phyloP scores from a whole-genome alignment of 2,797 vertebrate species.

The Dendrocincla fuliginosa region DNA sequence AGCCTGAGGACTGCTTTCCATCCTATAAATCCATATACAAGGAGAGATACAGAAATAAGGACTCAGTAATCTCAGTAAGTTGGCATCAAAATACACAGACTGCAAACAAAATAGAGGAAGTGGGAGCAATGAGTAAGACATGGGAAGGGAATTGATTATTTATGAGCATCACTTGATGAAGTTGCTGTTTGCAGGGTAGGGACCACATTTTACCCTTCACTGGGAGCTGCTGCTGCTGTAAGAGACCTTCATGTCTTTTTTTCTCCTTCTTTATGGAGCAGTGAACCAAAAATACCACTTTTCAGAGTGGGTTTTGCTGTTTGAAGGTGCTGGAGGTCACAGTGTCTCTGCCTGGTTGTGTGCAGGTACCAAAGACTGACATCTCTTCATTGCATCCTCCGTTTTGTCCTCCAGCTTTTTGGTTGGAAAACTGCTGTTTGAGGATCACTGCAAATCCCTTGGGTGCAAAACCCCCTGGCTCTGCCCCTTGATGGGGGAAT shows the following conservation, averaged over 20 bases:
- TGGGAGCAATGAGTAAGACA: background rate
- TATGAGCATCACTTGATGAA: background rate
- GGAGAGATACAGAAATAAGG: background rate
- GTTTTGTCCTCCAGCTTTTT: background rate
- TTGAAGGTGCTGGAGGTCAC: background rate
- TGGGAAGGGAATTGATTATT: background rate
- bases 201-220: background rate
- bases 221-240: background rate
- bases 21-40: background rate
- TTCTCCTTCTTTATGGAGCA: background rate
- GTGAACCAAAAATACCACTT: background rate
- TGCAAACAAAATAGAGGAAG: background rate
- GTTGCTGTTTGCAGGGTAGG: background rate
- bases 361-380: fast-evolving
- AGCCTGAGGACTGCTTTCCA: background rate
- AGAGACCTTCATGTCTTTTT: background rate
- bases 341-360: background rate
- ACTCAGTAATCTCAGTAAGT: background rate
- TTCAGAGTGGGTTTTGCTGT: background rate
- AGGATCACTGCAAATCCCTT: background rate
- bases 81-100: background rate
- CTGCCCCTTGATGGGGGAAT: background rate
- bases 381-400: fast-evolving
- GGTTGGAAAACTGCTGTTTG: no score
- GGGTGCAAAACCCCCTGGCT: background rate